Base-by-base conservation (phyloP, 2,113 vertebrate genomes). In the Campylorhamphus procurvoides region DNA sequence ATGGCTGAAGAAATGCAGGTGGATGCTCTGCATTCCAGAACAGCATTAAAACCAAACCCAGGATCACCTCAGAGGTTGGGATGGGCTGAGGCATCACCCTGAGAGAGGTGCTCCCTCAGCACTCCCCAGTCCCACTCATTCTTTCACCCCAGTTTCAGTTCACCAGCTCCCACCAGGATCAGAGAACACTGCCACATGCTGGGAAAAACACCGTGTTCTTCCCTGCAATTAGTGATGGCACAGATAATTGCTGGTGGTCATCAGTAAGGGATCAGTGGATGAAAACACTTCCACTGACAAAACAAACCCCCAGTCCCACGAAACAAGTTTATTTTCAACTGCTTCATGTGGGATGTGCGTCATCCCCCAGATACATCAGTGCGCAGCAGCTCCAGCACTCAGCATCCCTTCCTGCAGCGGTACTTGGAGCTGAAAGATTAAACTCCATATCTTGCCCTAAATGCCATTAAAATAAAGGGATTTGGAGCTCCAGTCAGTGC, bases 291-390 rank as follows among this genome's bases (percentile, higher is more conserved):
- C 58, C 71, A 72, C 66, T 27, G 59, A 42, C n/a, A 87, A 93
- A 91, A 31, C 56, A 80, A 89, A 68, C 19, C 46, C 42, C 46
- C 56, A 25, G 50, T 58, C 63, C 53, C 82, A 27, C 2, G 11
- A n/a, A 94, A 91, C 53, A 40, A 53, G n/a, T 84, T 81, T 81
- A 91, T 94, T 97, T 95, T 79, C 91, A 87, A 78, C 87, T 72
- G 78, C 63, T 84, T 7, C 63, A 10, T 1, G 9, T 62, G 92
- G 86, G 60, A 90, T 77, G 46, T 93, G 88, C n/a, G 28, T 95
- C 96, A 97, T 76, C 52, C 67, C 71, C n/a, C 33, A 40, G 71
- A 59, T 88, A 40, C 83, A 71, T 19, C 8, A 8, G 79, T 74
- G 83, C 72, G 86, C 0, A 55, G 90, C 56, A 94, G 88, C 68